Evolutionary conservation across 2,888 invertebrate species (phyloP), one percentile per base, ranked within the genome.

Genomic region (Rotaria macrura): DNA sequence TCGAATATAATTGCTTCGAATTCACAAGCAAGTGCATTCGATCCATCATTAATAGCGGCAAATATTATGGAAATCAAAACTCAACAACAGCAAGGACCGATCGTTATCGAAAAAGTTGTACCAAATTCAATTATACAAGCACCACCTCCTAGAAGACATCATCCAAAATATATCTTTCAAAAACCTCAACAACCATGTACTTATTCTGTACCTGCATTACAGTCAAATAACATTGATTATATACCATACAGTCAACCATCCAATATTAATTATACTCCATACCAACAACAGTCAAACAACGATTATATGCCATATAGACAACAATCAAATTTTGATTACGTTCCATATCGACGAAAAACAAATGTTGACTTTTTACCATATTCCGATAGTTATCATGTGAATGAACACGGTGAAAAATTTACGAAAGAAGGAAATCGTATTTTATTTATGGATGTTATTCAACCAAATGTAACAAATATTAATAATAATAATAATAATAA

Each of bases 361-460:
- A n/a, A 23, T 79, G 2, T 25, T 43, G 7, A 43, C 20, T 43
- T 43, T 40, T 10, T 10, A n/a, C 10, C 40, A 79, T 10, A n/a
- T 25, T 79, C n/a, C 34, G 43, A 79, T 38, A 12, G 0, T 1
- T 79, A 43, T n/a, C n/a, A 79, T 3, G 14, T 79, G 4, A 79
- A 79, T 79, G 79, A 79, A 14, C 40, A 14, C 9, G 79, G 79
- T 43, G 79, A 79, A 79, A 40, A n/a, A 14, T 43, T 79, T 25
- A 79, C 79, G 6, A 79, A 25, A 2, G 43, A 43, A n/a, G 79
- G 79, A 43, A 79, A 79, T 79, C 79, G 79, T n/a, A 79, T 79
- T 43, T 25, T 79, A 9, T 79, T 7, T 43, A 79, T 79, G 79
- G 79, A 79, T 79, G 79, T 79, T 79, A 43, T 79, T 79, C 40